Evolutionary conservation across 1,140 invertebrate genomes (phyloP).

Genomic region (Maniola jurtina): DNA sequence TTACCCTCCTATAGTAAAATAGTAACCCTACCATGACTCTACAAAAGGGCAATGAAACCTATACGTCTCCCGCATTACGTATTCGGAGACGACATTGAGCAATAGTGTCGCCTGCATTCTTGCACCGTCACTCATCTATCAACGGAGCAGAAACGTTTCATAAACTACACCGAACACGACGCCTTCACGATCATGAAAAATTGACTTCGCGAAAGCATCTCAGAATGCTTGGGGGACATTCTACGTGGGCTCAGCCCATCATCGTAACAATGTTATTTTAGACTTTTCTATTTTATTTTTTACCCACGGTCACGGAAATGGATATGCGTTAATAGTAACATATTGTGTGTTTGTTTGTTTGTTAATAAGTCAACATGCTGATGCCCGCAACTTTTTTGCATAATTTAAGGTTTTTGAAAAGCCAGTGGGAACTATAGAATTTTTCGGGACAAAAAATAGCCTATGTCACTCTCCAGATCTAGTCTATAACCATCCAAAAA

Average conservation of each 20-base stretch:
- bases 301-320: too few relatives aligned
- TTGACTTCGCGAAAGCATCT: conserved; percentile 33
- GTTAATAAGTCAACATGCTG: too few relatives aligned
- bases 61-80: conserved; percentile 44
- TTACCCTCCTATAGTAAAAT: background rate
- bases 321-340: too few relatives aligned
- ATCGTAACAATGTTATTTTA: too few relatives aligned
- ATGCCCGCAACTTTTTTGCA: too few relatives aligned
- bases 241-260: conserved; percentile 14
- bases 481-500: too few relatives aligned
- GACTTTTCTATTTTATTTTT: too few relatives aligned
- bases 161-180: conserved; percentile 20
- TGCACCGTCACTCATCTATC: conserved; percentile 52
- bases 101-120: conserved; percentile 50
- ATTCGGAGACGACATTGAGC: conserved; percentile 60
- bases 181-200: conserved; percentile 36
- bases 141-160: conserved; percentile 28
- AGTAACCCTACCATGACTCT: background rate
- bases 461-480: too few relatives aligned
- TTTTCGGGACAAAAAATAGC: too few relatives aligned
- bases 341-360: too few relatives aligned
- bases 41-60: conserved; percentile 34
- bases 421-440: too few relatives aligned
- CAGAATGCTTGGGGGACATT: conserved; percentile 24
- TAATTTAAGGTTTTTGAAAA: too few relatives aligned